These are phyloP conservation scores for Drosophila oshimai DNA, from an alignment of 1,140 invertebrate genomes.

Conservation along the genomic window DNA sequence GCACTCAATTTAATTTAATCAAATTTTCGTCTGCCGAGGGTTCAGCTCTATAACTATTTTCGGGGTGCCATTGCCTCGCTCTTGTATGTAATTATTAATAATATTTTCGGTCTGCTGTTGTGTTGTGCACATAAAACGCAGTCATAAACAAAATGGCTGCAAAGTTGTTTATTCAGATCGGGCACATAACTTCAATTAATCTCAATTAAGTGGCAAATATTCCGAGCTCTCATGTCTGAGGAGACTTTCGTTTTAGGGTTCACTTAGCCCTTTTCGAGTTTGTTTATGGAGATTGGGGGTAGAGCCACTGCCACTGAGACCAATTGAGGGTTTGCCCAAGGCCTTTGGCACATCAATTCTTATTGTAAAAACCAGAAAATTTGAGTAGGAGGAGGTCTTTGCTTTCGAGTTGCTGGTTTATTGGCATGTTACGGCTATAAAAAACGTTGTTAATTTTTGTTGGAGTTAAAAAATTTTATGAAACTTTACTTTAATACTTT, in stretches of 20 bases:
- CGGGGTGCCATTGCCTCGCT: slow-evolving; percentile 41
- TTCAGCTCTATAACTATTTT: slow-evolving; percentile 56
- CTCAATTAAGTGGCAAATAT: slow-evolving; percentile 75
- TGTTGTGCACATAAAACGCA: slow-evolving; percentile 73
- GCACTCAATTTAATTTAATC: slow-evolving; percentile 79
- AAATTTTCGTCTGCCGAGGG: slow-evolving; percentile 43
- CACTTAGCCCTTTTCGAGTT: slow-evolving; percentile 60
- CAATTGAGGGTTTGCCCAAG: slow-evolving; percentile 62
- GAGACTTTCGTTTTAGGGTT: slow-evolving; percentile 45
- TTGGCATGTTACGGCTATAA: slow-evolving; percentile 54
- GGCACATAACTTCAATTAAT: slow-evolving; percentile 74
- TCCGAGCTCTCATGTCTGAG: slow-evolving; percentile 15
- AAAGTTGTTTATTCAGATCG: slow-evolving; percentile 71
- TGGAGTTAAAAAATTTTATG: too few species aligned
- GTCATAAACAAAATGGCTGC: slow-evolving; percentile 66
- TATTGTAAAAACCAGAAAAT: slow-evolving; percentile 38
- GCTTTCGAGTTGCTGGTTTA: slow-evolving; percentile 42
- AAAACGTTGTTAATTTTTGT: slow-evolving; percentile 37
- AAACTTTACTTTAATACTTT: too few species aligned
- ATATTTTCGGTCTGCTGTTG: slow-evolving; percentile 23
- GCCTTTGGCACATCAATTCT: slow-evolving; percentile 63
- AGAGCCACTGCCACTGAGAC: slow-evolving; percentile 19
- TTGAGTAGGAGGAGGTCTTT: slow-evolving; percentile 17
- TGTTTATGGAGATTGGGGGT: slow-evolving; percentile 9
- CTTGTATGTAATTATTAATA: slow-evolving; percentile 75